These are phyloP conservation scores for Anthophora plumipes DNA, from an alignment of 2,888 invertebrate species.

Conservation along the genomic window DNA sequence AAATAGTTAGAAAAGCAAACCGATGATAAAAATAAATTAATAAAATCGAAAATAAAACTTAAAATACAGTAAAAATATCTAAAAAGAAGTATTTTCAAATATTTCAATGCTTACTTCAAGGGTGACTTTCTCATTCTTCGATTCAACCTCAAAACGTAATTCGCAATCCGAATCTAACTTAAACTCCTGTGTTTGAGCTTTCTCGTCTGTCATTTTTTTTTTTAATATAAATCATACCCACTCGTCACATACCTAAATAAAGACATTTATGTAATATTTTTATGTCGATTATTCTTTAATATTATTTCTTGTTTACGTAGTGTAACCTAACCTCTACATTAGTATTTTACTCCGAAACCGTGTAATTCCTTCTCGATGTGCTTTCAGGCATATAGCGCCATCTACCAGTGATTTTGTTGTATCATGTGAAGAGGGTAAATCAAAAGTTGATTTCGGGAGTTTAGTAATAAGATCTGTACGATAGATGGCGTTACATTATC, in stretches of 20 bases:
- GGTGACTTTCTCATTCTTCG: conserved; percentile 92
- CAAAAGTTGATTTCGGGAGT: too few species aligned
- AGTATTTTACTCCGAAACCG: background rate
- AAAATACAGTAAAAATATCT: background rate
- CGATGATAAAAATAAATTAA: background rate
- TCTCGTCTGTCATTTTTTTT: conserved; percentile 80
- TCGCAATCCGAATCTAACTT: conserved; percentile 95
- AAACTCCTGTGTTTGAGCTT: conserved; percentile 87
- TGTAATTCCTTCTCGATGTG: too few species aligned
- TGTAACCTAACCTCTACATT: conserved; percentile 6
- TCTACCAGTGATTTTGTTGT: too few species aligned
- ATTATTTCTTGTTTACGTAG: conserved; percentile 11
- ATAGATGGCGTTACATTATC: too few species aligned
- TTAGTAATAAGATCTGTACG: too few species aligned
- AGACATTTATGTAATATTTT: background rate
- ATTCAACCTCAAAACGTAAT: conserved; percentile 97
- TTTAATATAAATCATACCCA: background rate
- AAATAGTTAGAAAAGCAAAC: background rate
- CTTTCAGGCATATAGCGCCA: too few species aligned
- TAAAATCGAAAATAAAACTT: background rate
- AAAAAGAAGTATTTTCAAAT: too few species aligned
- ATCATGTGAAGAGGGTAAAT: too few species aligned
- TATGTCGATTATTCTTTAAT: background rate
- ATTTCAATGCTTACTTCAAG: conserved; percentile 87
- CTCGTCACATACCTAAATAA: background rate